Conservation (phyloP, 2,888 invertebrate species). For the Rotaria sp. region DNA sequence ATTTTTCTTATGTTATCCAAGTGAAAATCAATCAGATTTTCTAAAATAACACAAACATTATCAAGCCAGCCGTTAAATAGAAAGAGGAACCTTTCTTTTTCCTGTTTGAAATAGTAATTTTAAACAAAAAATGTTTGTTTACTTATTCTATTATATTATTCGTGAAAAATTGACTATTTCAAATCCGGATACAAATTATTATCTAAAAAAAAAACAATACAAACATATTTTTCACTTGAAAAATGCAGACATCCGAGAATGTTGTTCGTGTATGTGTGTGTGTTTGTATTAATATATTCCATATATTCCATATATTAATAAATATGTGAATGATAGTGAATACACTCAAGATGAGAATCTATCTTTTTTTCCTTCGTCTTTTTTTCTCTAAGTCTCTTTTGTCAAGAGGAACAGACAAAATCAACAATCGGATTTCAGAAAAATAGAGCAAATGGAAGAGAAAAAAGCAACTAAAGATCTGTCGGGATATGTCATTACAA, state of each 20-base stretch:
- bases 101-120: neutral
- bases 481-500: neutral
- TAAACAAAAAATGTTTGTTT: neutral
- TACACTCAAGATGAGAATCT: neutral
- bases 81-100: neutral
- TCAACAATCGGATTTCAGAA: neutral
- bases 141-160: neutral
- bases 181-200: neutral
- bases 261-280: neutral
- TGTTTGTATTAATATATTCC: neutral
- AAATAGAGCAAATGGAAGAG: too few relatives aligned
- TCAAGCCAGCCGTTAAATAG: neutral
- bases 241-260: neutral
- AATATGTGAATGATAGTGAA: neutral
- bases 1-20: neutral
- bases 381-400: neutral
- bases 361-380: neutral
- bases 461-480: neutral
- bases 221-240: neutral
- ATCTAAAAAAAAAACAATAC: neutral
- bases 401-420: neutral
- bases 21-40: neutral
- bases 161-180: neutral
- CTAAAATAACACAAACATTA: neutral
- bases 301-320: slow-evolving; percentile 22